These are phyloP conservation scores for Euproctis similis DNA, from an alignment of 2,888 invertebrate genomes.

Conservation along the genomic window DNA sequence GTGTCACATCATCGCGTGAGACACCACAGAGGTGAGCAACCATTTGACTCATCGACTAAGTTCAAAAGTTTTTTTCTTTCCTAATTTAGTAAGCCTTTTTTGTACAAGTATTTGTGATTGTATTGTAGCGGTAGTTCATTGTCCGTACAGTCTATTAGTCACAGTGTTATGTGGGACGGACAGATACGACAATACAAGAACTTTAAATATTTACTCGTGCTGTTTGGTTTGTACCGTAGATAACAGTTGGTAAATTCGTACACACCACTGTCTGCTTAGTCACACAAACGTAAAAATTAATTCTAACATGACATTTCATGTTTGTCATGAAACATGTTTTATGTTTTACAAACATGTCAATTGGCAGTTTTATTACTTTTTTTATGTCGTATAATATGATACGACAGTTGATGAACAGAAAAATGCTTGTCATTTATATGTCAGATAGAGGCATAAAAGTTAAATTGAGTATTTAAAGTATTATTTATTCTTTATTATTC, in stretches of 20 bases:
- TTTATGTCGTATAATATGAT: no score
- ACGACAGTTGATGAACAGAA: no score
- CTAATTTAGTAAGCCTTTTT: constrained; percentile 12
- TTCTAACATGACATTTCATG: no score
- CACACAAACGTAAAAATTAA: background rate
- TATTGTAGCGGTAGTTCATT: constrained; percentile 24
- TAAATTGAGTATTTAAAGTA: no score
- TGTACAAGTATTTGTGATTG: constrained; percentile 12
- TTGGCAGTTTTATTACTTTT: no score
- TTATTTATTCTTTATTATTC: no score
- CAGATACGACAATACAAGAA: constrained; percentile 21
- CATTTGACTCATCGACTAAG: background rate
- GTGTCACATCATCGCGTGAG: constrained; percentile 76
- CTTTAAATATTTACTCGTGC: constrained; percentile 29
- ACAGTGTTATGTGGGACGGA: constrained; percentile 23
- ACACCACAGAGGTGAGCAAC: constrained; percentile 77
- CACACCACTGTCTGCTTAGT: constrained; percentile 3
- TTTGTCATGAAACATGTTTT: no score
- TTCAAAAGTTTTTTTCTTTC: background rate
- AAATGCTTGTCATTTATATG: no score
- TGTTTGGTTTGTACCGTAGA: constrained; percentile 11
- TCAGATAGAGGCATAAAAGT: no score
- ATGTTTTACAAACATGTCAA: no score
- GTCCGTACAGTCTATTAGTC: constrained; percentile 31
- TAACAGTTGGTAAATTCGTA: constrained; percentile 8